These are phyloP conservation scores for Procambarus clarkii DNA, from an alignment of 1,140 invertebrate genomes.

Conservation along the genomic window DNA sequence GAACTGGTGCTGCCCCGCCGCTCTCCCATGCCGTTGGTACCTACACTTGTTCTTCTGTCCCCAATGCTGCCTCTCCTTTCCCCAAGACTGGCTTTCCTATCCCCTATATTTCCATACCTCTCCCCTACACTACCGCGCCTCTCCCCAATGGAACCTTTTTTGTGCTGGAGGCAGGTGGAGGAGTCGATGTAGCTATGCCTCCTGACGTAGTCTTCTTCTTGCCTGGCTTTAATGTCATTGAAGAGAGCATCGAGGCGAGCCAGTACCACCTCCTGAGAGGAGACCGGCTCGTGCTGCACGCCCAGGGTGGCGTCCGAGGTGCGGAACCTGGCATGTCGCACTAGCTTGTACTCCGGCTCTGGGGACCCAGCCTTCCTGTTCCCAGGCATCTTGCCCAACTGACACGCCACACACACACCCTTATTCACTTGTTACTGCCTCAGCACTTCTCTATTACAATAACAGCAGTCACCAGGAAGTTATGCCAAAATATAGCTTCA, in stretches of 20 bases:
- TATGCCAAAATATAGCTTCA: too few relatives aligned
- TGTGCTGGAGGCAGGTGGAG: slow-evolving; percentile 49
- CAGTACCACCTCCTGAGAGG: slow-evolving; percentile 16
- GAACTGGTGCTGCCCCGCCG: slow-evolving; percentile 1
- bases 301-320: slow-evolving; percentile 19
- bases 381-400: slow-evolving; percentile 40
- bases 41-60: background rate
- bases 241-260: slow-evolving; percentile 52
- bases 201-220: slow-evolving; percentile 43
- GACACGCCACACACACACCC: too few relatives aligned
- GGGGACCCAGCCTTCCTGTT: slow-evolving; percentile 15
- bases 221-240: slow-evolving; percentile 51
- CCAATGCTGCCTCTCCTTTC: background rate
- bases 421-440: too few relatives aligned
- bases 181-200: slow-evolving; percentile 59
- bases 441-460: too few relatives aligned
- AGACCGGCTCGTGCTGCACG: slow-evolving; percentile 29
- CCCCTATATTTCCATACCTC: background rate
- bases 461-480: too few relatives aligned
- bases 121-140: slow-evolving; percentile 38
- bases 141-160: slow-evolving; percentile 55
- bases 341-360: slow-evolving; percentile 12
- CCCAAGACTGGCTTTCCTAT: background rate
- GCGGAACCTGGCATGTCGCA: slow-evolving; percentile 6
- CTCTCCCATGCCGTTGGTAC: background rate